Conservation (phyloP, 2,888 invertebrate species). For the Andrena minutula region DNA sequence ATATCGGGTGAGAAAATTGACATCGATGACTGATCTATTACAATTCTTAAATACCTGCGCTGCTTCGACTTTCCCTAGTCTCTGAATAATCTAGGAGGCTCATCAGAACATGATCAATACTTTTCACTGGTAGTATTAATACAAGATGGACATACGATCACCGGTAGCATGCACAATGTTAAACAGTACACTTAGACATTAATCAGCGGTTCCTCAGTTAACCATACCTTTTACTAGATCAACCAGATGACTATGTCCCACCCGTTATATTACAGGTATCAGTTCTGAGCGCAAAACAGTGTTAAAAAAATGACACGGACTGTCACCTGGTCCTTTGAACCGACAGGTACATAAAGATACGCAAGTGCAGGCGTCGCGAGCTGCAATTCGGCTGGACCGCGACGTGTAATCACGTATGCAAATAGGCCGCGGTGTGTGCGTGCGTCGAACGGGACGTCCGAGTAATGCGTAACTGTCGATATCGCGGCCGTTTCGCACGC, state of each 20-base stretch:
- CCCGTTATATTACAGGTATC: not conserved
- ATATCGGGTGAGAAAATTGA: slow-evolving; percentile 32
- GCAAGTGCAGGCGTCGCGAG: slow-evolving; percentile 62
- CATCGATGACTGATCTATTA: not conserved
- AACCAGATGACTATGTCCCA: not conserved
- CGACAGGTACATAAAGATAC: slow-evolving; percentile 70
- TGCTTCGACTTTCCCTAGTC: not conserved
- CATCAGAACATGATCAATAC: too few relatives aligned
- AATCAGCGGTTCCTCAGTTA: not conserved
- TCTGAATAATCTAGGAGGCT: not conserved
- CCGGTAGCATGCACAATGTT: not conserved
- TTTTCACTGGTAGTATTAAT: too few relatives aligned
- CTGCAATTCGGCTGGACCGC: slow-evolving; percentile 63
- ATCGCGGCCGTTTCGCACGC: slow-evolving; percentile 67
- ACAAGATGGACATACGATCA: too few relatives aligned
- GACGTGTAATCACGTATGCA: slow-evolving; percentile 72
- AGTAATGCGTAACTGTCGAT: slow-evolving; percentile 73
- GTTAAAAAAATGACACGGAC: slow-evolving; percentile 53
- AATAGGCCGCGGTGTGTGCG: slow-evolving; percentile 54
- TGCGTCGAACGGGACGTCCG: slow-evolving; percentile 42
- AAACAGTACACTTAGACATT: not conserved
- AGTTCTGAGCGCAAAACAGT: slow-evolving; percentile 54
- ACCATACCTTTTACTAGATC: not conserved
- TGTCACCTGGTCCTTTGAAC: slow-evolving; percentile 54
- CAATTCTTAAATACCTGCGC: not conserved